Percentiles rank a stretch among this genome's conserved stretches.
Conservation (phyloP, 2,888 invertebrate genomes). For the Andrena trimmerana region DNA sequence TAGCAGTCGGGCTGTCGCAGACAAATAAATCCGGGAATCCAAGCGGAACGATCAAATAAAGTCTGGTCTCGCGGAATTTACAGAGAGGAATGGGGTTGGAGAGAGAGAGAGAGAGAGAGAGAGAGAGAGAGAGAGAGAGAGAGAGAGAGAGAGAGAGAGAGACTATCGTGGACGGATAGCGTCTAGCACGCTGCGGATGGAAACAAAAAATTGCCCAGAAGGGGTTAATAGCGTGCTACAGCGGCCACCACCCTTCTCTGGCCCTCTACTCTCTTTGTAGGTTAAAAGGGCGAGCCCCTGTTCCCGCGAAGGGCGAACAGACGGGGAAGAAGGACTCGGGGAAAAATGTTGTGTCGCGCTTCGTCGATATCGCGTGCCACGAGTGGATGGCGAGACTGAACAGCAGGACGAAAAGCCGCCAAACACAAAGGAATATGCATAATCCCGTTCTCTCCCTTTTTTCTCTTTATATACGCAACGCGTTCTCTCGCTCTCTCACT, state of each 20-base stretch:
- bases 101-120: background rate
- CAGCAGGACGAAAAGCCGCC: constrained; percentile 26
- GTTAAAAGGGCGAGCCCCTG: constrained; percentile 44
- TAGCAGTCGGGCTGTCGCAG: constrained; percentile 18
- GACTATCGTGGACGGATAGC: constrained; percentile 2
- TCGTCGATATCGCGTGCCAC: constrained; percentile 28
- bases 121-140: background rate
- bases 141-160: background rate
- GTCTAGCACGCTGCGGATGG: constrained; percentile 10
- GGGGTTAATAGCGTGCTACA: constrained; percentile 29
- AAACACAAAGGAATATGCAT: constrained; percentile 50
- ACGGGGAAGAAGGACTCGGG: constrained; percentile 5
- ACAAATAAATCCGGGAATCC: constrained; percentile 35
- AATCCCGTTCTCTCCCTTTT: constrained; percentile 22
- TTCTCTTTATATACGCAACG: constrained; percentile 18
- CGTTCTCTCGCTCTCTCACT: background rate
- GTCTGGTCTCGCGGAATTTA: constrained; percentile 9
- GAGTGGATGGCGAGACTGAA: constrained; percentile 32
- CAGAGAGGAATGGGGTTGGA: background rate
- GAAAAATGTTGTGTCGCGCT: constrained; percentile 35
- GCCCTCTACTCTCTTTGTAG: constrained; percentile 32
- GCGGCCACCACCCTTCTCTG: constrained; percentile 24
- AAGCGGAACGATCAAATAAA: constrained; percentile 37
- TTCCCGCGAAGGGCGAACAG: background rate
- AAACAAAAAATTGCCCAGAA: constrained; percentile 18